Evolutionary conservation across 2,797 vertebrate genomes (phyloP), one percentile per base, ranked within the genome.

Genomic region (Anolis apletophallus): DNA sequence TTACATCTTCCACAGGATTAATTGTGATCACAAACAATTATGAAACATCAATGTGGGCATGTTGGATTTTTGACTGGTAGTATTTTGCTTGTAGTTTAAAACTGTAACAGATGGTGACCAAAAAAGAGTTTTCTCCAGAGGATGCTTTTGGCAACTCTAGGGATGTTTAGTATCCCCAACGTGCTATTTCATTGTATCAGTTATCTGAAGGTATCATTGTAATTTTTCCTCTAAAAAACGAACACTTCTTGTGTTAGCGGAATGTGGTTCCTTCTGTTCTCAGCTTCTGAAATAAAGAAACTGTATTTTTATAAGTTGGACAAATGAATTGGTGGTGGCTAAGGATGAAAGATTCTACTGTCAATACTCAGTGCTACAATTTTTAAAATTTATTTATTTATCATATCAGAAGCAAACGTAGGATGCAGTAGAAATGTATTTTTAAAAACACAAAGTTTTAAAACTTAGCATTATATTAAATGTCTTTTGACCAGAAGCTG

Each of bases 131-230:
- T 73, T 86, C 55, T 80, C 40, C 40, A 73, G 46, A 57, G 55
- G 16, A 61, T 21, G 26, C 5, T 75, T 32, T 75, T 75, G 57
- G 57, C 72, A 68, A 32, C 72, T 76, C 26, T n/a, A 26, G 26
- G 17, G 61, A 68, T 69, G 72, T 68, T 81, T 81, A 86, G 71
- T 50, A 86, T 76, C 64, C 32, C 26, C 54, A 75, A 76, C 17
- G 68, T 69, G 50, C 46, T 75, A 32, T 3, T 36, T 21, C 57
- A 67, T n/a, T 81, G 17, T 81, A 57, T 68, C 19, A 55, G 26
- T 76, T 81, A 46, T 76, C 34, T 76, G 34, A 57, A 19, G n/a
- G 46, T 64, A 64, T 26, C 50, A 57, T 40, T 67, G 29, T 74
- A 75, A 55, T 14, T 13, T 75, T 52, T 10, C 54, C 50, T 67